Percentiles rank a stretch among this genome's conserved stretches.
Conservation (phyloP, 1,140 invertebrate species). For the Drosophila lowei region DNA sequence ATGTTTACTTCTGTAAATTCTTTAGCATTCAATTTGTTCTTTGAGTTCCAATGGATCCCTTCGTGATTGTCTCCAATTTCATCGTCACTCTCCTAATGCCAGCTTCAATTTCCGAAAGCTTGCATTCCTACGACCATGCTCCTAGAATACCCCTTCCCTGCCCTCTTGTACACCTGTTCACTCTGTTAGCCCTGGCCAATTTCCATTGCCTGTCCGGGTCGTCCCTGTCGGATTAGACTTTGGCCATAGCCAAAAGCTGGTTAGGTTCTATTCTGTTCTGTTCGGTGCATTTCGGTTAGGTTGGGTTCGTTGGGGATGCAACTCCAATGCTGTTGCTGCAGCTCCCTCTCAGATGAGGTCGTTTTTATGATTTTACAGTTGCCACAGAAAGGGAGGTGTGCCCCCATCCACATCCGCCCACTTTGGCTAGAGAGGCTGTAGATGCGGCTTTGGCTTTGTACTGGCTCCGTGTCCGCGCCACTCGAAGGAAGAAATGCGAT, state of each 20-base stretch:
- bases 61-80: slow-evolving; percentile 25
- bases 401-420: no score
- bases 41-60: slow-evolving; percentile 7
- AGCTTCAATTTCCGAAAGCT: slow-evolving; percentile 50
- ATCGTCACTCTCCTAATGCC: slow-evolving; percentile 42
- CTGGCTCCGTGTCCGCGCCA: slow-evolving; percentile 55
- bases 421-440: no score
- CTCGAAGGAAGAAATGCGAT: slow-evolving; percentile 82
- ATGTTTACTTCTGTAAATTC: slow-evolving; percentile 1
- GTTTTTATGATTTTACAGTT: no score
- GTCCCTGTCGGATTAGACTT: slow-evolving; percentile 51
- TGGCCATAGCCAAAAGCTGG: slow-evolving; percentile 50
- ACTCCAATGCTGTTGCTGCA: no score
- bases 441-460: no score
- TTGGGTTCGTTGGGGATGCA: no score
- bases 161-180: slow-evolving; percentile 3
- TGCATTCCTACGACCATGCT: slow-evolving; percentile 23
- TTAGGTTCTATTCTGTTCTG: slow-evolving; percentile 13
- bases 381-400: no score
- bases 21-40: slow-evolving; percentile 20
- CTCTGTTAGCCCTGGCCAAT: slow-evolving; percentile 40
- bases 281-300: slow-evolving; percentile 15
- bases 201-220: slow-evolving; percentile 40
- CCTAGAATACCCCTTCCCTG: slow-evolving; percentile 10
- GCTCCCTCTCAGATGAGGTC: no score